Evolutionary conservation across 2,113 vertebrate species (phyloP).

Genomic region (Onychorhynchus coronatus): DNA sequence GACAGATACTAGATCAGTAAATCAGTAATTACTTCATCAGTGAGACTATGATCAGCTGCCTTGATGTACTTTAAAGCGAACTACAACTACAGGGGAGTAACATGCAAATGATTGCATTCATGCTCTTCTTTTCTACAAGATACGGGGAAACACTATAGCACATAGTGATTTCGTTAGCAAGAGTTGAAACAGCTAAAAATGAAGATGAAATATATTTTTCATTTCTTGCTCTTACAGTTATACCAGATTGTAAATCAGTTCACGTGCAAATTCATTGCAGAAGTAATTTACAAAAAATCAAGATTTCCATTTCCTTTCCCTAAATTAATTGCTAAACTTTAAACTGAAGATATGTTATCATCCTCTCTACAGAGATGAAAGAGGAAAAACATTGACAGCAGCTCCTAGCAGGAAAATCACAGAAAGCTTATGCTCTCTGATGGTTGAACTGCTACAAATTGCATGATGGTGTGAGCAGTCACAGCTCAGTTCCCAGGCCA

Average conservation of each 20-base stretch:
- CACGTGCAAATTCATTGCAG: neutral
- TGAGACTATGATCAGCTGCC: neutral
- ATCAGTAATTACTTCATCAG: neutral
- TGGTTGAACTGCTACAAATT: neutral
- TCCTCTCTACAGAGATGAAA: neutral
- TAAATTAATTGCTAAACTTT: neutral
- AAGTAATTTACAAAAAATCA: neutral
- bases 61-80: neutral
- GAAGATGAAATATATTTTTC: neutral
- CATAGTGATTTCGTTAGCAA: neutral
- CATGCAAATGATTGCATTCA: neutral
- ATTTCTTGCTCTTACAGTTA: neutral
- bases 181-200: neutral
- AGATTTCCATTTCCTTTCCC: neutral
- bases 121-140: neutral
- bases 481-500: neutral
- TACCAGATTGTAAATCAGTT: neutral
- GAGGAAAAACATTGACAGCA: neutral
- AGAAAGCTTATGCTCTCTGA: slow-evolving; percentile 3
- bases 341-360: neutral
- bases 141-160: neutral
- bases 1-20: neutral
- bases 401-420: neutral
- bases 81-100: neutral
- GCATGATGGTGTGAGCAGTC: neutral